Evolutionary conservation across 53 echinoderm and acorn worm species (phyloP).

Genomic region (Luidia sarsii): DNA sequence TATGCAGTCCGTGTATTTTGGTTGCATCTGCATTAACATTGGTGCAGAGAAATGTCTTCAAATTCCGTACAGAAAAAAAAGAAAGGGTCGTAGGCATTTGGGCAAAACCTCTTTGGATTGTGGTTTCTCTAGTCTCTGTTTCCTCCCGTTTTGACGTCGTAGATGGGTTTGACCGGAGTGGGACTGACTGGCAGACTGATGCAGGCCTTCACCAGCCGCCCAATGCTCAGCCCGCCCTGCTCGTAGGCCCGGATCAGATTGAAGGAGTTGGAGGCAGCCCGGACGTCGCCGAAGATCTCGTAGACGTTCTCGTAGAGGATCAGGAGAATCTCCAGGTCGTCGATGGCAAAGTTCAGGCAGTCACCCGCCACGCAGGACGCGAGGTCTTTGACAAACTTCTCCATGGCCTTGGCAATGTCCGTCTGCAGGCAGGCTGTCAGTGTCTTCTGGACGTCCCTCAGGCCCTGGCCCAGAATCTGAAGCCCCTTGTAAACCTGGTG

Average conservation of each 20-base stretch:
- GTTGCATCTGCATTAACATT: no score
- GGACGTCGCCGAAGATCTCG: slow-evolving; percentile 83
- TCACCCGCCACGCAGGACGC: slow-evolving; percentile 53
- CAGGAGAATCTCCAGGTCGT: slow-evolving; percentile 52
- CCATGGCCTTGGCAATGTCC: slow-evolving; percentile 62
- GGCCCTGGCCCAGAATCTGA: slow-evolving; percentile 61
- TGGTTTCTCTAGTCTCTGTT: no score
- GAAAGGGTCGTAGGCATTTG: no score
- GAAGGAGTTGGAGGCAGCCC: slow-evolving; percentile 69
- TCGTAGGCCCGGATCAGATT: slow-evolving; percentile 70
- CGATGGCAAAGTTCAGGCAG: slow-evolving; percentile 64
- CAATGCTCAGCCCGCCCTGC: slow-evolving; percentile 85
- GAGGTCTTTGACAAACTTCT: slow-evolving; percentile 74
- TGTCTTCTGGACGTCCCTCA: slow-evolving; percentile 61
- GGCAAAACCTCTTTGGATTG: no score
- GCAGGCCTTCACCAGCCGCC: slow-evolving; percentile 70
- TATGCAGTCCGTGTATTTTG: no score
- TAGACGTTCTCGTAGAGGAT: slow-evolving; percentile 69
- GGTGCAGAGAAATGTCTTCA: no score
- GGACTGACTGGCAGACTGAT: slow-evolving; percentile 21
- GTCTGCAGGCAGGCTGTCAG: slow-evolving; percentile 62
- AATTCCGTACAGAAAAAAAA: no score
- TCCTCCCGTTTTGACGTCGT: no score
- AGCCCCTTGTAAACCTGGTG: slow-evolving; percentile 69
- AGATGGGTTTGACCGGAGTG: no score